A percentile compares a stretch with the other conserved stretches of the same genome.
Evolutionary conservation across 2,797 vertebrate species (phyloP).

Genomic region (Schizopygopsis malacanthus): DNA sequence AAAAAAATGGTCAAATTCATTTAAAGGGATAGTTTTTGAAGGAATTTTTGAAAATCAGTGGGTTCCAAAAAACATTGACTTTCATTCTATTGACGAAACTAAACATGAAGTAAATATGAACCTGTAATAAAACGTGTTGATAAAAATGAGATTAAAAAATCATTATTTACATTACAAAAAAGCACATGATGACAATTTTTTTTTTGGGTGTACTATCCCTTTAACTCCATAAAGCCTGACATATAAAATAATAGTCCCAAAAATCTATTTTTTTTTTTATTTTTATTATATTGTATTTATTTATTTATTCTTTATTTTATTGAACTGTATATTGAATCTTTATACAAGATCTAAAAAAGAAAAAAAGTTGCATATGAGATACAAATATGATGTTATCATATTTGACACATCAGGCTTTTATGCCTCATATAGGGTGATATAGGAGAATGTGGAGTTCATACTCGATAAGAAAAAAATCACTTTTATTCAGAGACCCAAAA

Average conservation of each 20-base stretch:
- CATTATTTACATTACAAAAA: neutral
- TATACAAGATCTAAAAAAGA: neutral
- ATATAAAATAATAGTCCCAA: too few relatives aligned
- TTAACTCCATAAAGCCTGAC: neutral
- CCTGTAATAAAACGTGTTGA: neutral
- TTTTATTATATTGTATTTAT: too few relatives aligned
- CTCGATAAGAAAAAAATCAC: neutral
- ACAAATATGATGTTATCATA: too few relatives aligned
- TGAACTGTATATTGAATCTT: too few relatives aligned
- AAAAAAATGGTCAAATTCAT: neutral
- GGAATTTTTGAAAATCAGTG: neutral
- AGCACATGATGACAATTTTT: neutral
- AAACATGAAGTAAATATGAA: conserved; percentile 7
- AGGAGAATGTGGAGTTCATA: neutral
- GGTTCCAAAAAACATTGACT: neutral
- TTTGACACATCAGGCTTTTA: too few relatives aligned
- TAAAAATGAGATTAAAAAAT: neutral
- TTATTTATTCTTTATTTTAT: too few relatives aligned
- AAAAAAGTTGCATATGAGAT: too few relatives aligned
- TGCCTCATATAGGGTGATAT: too few relatives aligned
- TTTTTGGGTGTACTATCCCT: neutral
- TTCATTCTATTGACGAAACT: neutral
- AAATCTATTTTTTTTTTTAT: too few relatives aligned
- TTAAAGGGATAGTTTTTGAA: neutral
- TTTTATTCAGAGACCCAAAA: neutral